These are phyloP conservation scores for Ailuropoda melanoleuca DNA, from an alignment of 2,113 vertebrate species.

Conservation along the genomic window DNA sequence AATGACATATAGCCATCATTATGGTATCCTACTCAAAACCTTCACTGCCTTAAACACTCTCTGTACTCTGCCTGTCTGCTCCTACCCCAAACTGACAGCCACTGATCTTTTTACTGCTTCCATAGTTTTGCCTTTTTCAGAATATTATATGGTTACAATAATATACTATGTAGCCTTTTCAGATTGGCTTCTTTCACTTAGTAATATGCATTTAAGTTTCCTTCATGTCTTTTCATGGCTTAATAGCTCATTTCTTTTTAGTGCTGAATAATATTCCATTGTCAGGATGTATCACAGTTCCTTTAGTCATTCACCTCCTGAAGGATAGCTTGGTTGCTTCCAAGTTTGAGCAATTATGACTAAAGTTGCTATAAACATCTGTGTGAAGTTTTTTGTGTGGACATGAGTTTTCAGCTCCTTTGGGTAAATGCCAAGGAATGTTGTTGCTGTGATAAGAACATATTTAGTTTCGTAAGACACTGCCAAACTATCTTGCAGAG, in stretches of 20 bases:
- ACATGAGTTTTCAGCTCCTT: neutral
- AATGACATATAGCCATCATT: neutral
- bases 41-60: neutral
- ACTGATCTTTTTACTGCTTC: neutral
- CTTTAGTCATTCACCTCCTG: neutral
- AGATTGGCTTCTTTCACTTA: neutral
- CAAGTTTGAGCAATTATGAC: neutral
- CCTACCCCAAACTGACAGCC: neutral
- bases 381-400: neutral
- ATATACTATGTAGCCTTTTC: neutral
- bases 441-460: neutral
- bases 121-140: neutral
- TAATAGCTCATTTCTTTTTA: neutral
- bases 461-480: neutral
- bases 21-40: neutral
- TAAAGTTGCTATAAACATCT: neutral
- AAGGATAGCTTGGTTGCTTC: neutral
- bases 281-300: neutral
- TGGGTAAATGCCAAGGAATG: neutral
- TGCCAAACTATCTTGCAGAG: neutral
- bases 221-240: neutral
- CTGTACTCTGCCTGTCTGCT: neutral
- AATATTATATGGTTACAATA: neutral
- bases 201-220: neutral
- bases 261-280: neutral